Evolutionary conservation across 2,113 vertebrate genomes (phyloP).

Genomic region (Pimephales promelas): DNA sequence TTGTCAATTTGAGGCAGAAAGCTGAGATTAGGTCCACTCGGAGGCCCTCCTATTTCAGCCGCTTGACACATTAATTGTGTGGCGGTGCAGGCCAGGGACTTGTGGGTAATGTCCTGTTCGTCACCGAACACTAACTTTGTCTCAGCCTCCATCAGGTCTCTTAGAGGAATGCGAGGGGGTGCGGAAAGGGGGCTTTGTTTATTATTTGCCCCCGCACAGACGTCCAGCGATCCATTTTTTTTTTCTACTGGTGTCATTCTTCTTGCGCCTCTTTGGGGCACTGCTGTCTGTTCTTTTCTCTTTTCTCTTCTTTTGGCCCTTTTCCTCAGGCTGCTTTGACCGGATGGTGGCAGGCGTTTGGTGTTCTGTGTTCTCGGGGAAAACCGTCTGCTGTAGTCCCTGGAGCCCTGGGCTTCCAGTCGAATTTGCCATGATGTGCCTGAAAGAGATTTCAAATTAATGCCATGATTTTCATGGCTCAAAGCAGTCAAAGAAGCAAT

Average conservation of each 20-base stretch:
- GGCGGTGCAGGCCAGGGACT: conserved; percentile 46
- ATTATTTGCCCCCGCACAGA: conserved; percentile 54
- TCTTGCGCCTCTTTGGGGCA: conserved; percentile 37
- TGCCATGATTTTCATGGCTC: background rate
- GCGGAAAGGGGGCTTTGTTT: background rate
- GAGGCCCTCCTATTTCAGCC: conserved; percentile 57
- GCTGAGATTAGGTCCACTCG: conserved; percentile 53
- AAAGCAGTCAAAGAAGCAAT: background rate
- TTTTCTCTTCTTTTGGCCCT: conserved; percentile 21
- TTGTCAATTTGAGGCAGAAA: conserved; percentile 67
- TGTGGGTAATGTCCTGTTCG: conserved; percentile 70
- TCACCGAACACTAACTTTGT: conserved; percentile 69
- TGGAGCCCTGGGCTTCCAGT: conserved; percentile 27
- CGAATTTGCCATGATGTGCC: conserved; percentile 27
- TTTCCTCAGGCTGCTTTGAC: background rate
- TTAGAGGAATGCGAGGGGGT: conserved; percentile 61
- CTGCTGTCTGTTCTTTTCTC: conserved; percentile 22
- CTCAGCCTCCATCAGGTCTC: conserved; percentile 71
- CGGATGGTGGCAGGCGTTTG: conserved; percentile 39
- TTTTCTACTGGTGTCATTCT: conserved; percentile 61
- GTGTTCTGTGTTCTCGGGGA: background rate
- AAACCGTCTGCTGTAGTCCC: conserved; percentile 7
- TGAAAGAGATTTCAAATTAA: conserved; percentile 44
- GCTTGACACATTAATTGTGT: conserved; percentile 42
- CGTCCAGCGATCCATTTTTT: conserved; percentile 48